Base-by-base conservation (phyloP, 2,888 invertebrate species). In the Flexamia atlantica region DNA sequence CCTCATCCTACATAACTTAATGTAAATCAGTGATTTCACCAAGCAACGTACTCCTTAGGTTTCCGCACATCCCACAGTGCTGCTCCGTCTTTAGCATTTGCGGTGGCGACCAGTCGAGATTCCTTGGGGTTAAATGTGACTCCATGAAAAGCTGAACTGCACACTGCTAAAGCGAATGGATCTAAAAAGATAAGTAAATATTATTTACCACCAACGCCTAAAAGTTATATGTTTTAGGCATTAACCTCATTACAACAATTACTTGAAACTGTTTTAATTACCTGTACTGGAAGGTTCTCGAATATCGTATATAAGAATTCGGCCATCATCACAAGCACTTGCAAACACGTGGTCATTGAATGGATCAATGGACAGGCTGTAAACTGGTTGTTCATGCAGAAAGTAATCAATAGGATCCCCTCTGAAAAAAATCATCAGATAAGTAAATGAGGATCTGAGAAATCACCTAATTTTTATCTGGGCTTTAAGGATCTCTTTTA, bases 261-360 rank as follows among this genome's bases (percentile, higher is more conserved):
- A n/a, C n/a, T 36, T 36, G 36, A 36, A 4, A 36, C 9, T 4
- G 36, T 36, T 36, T 36, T 36, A n/a, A 64, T 64, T 76, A 84
- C 84, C 84, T 28, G 84, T 32, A 64, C 76, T 84, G 5, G 84
- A 36, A 14, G 84, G 84, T 46, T 64, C 36, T 28, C 97, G 91
- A 64, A 95, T 94, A 90, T 99, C 98, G 90, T 95, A 97, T 42
- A 98, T 92, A 57, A 97, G 92, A 85, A 98, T 92, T 85, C 96
- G 92, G 2, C 98, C 98, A 91, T 98, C 97, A 90, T 98, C 98
- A 84, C 97, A 97, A 9, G 98, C 98, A 72, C 97, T 97, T 32
- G 96, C 94, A 88, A 98, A 95, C 5, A 98, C 93, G 88, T 94
- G 93, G 86, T 96, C 95, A 89, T 97, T 96, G 89, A 93, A 93